Evolutionary conservation across 1,140 invertebrate genomes (phyloP).

Genomic region (Leucophenga varia): DNA sequence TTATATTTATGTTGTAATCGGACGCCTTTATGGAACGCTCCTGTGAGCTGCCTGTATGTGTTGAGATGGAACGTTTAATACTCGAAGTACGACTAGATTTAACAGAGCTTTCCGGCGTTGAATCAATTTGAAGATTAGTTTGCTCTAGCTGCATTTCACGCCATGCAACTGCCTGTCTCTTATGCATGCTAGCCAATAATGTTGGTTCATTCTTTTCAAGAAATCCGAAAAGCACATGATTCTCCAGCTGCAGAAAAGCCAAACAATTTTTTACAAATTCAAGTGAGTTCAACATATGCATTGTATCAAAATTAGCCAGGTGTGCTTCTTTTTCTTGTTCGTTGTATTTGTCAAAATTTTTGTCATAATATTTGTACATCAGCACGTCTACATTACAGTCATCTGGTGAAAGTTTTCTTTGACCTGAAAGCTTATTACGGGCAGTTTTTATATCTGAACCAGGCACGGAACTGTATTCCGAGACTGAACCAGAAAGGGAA

Average conservation of each 20-base stretch:
- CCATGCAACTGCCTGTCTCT: no score
- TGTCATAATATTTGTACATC: slow-evolving; percentile 28
- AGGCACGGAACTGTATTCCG: no score
- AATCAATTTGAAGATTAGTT: no score
- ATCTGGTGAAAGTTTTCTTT: no score
- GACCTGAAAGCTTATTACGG: no score
- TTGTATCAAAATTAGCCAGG: slow-evolving; percentile 24
- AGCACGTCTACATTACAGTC: no score
- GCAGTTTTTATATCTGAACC: no score
- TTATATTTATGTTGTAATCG: slow-evolving; percentile 38
- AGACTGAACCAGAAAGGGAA: no score
- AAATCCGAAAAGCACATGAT: slow-evolving; percentile 43
- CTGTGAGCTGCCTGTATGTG: no score
- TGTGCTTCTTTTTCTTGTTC: slow-evolving; percentile 17
- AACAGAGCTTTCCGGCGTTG: slow-evolving; percentile 1
- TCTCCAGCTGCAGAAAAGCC: slow-evolving; percentile 36
- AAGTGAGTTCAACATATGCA: slow-evolving; percentile 38
- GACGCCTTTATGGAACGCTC: no score
- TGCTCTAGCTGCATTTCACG: no score
- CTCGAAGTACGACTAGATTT: slow-evolving; percentile 26
- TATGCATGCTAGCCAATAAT: slow-evolving; percentile 32
- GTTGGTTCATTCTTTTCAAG: slow-evolving; percentile 52
- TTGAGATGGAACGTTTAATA: slow-evolving; percentile 31
- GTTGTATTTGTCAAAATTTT: slow-evolving; percentile 15
- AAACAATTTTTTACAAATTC: slow-evolving; percentile 31